A percentile compares a stretch with the other conserved stretches of the same genome.
phyloP scores from a whole-genome alignment of 2,888 invertebrate species.

The Andricus curvator region DNA sequence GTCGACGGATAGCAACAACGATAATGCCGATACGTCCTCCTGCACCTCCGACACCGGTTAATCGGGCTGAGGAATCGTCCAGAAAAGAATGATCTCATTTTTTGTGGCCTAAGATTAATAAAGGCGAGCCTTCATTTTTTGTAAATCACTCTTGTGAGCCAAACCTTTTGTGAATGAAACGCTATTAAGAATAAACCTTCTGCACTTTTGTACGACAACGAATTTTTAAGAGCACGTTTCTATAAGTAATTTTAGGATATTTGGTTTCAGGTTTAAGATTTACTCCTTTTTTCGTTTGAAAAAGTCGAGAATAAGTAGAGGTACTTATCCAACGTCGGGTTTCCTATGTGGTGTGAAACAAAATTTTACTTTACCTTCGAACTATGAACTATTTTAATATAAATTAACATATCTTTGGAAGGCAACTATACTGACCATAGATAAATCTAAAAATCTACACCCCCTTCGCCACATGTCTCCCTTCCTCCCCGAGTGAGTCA shows the following conservation, averaged over 20 bases:
- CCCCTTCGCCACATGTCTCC: too few relatives aligned
- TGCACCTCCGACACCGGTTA: constrained; percentile 74
- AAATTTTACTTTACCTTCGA: too few relatives aligned
- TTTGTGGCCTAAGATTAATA: neutral
- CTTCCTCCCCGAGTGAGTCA: too few relatives aligned
- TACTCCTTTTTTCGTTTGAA: too few relatives aligned
- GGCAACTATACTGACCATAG: too few relatives aligned
- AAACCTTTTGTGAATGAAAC: neutral
- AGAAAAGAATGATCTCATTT: constrained; percentile 1
- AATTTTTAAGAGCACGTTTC: constrained; percentile 6
- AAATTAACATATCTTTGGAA: too few relatives aligned
- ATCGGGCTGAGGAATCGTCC: constrained; percentile 41
- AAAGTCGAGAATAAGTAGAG: too few relatives aligned
- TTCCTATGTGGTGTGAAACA: too few relatives aligned
- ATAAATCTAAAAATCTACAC: too few relatives aligned
- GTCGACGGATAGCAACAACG: constrained; percentile 76
- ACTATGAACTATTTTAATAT: too few relatives aligned
- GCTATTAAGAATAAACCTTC: neutral
- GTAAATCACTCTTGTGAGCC: constrained; percentile 11
- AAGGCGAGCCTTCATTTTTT: constrained; percentile 14
- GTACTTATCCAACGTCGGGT: too few relatives aligned
- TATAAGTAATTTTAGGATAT: neutral
- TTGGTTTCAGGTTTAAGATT: neutral
- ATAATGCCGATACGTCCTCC: constrained; percentile 73
- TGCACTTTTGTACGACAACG: constrained; percentile 1